A percentile compares a stretch with the other conserved stretches of the same genome.
Conservation (phyloP, 2,797 vertebrate genomes). For the Buceros bicornis region DNA sequence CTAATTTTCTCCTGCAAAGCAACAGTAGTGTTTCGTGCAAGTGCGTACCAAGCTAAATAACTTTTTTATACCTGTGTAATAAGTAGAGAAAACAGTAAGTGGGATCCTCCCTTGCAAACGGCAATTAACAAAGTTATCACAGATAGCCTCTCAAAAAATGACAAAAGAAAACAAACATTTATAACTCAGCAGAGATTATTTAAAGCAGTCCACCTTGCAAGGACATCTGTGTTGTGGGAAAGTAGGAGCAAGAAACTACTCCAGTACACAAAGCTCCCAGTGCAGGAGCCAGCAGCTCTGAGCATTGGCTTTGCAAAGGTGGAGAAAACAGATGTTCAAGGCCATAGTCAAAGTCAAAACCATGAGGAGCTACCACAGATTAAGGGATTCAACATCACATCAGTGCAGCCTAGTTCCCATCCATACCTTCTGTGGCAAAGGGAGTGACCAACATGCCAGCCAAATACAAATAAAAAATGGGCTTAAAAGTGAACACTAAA, state of each 20-base stretch:
- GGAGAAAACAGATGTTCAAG: neutral
- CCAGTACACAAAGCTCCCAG: neutral
- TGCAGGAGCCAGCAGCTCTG: neutral
- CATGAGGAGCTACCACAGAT: neutral
- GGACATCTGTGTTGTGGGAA: neutral
- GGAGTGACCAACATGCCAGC: neutral
- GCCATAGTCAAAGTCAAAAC: neutral
- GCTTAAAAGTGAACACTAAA: neutral
- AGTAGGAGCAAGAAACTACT: neutral
- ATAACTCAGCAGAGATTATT: neutral
- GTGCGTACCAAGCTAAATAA: neutral
- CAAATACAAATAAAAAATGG: neutral
- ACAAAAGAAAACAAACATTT: neutral
- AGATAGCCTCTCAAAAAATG: neutral
- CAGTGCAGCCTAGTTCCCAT: neutral
- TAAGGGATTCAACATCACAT: neutral
- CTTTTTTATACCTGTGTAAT: neutral
- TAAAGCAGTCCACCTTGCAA: neutral
- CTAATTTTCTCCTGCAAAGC: slow-evolving; percentile 18
- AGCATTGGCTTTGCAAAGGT: neutral
- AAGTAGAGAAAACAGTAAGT: neutral
- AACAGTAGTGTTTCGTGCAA: neutral
- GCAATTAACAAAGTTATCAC: neutral
- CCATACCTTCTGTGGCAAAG: neutral
- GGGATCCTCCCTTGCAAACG: neutral